Evolutionary conservation across 2,797 vertebrate species (phyloP).

Genomic region (Crax fasciolata): DNA sequence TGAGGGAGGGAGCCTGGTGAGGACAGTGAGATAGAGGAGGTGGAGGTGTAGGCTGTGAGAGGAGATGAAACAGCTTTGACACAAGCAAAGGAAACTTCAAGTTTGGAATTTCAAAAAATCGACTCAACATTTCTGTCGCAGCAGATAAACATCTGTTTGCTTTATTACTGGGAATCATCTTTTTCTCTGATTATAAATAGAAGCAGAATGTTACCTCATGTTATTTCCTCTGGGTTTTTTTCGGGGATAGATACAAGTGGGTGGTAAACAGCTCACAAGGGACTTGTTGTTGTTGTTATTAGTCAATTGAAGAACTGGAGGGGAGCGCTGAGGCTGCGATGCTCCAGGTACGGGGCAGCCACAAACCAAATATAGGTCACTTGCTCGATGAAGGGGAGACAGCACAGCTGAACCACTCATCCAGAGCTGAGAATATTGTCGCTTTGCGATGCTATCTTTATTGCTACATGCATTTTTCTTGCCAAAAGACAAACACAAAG

Average conservation of each 20-base stretch:
- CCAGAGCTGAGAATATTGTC: not conserved
- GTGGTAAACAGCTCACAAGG: conserved; percentile 24
- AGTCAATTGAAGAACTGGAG: not conserved
- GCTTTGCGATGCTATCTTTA: not conserved
- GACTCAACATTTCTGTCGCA: conserved; percentile 77
- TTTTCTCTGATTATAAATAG: conserved; percentile 77
- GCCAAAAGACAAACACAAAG: not conserved
- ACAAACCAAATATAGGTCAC: not conserved
- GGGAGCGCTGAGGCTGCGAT: not conserved
- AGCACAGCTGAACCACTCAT: not conserved
- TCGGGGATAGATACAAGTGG: not conserved
- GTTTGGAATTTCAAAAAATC: conserved; percentile 78
- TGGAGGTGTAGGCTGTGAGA: conserved; percentile 71
- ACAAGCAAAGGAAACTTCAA: conserved; percentile 68
- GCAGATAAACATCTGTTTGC: conserved; percentile 81
- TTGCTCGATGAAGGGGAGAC: not conserved
- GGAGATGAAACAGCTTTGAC: conserved; percentile 49
- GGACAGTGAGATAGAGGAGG: conserved; percentile 33
- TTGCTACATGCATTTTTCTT: not conserved
- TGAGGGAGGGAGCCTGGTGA: conserved; percentile 15
- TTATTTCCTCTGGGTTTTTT: conserved; percentile 77
- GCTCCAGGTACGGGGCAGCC: not conserved
- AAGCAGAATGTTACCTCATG: conserved; percentile 56
- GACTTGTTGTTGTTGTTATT: conserved; percentile 26
- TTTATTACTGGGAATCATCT: conserved; percentile 66